These are phyloP conservation scores for Neoitamus cyanurus DNA, from an alignment of 2,888 invertebrate species.

Conservation along the genomic window DNA sequence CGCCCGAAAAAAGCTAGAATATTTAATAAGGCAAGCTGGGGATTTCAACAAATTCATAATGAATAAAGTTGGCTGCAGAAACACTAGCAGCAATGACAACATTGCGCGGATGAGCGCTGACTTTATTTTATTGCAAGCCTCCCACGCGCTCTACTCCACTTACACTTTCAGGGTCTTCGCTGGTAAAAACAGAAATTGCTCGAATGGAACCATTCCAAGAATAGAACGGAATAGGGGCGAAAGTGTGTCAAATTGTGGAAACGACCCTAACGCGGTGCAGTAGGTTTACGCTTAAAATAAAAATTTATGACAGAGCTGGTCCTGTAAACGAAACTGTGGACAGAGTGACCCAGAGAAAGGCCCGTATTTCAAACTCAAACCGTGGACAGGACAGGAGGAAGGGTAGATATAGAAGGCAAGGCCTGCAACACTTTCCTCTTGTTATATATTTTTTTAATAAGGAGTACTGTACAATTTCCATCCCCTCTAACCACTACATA, in stretches of 20 bases:
- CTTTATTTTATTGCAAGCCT: not conserved
- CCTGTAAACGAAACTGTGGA: not conserved
- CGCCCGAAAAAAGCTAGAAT: conserved; percentile 17
- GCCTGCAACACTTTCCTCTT: no score
- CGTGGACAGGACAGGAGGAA: not conserved
- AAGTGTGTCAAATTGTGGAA: not conserved
- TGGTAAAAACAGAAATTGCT: not conserved
- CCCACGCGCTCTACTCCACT: not conserved
- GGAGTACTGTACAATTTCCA: no score
- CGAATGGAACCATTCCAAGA: not conserved
- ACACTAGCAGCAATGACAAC: not conserved
- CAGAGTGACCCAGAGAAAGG: not conserved
- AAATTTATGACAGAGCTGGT: not conserved
- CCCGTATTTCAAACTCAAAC: not conserved
- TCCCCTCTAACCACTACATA: no score
- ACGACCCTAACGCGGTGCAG: not conserved
- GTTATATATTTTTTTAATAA: no score
- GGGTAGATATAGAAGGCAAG: no score
- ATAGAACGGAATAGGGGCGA: not conserved
- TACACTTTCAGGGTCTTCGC: not conserved
- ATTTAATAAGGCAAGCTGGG: not conserved
- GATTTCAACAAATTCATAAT: conserved; percentile 8
- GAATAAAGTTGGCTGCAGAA: not conserved
- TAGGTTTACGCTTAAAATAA: not conserved
- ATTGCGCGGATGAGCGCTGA: not conserved